A percentile compares a stretch with the other conserved stretches of the same genome.
Evolutionary conservation across 2,113 vertebrate genomes (phyloP).

Genomic region (Polyodon spathula): DNA sequence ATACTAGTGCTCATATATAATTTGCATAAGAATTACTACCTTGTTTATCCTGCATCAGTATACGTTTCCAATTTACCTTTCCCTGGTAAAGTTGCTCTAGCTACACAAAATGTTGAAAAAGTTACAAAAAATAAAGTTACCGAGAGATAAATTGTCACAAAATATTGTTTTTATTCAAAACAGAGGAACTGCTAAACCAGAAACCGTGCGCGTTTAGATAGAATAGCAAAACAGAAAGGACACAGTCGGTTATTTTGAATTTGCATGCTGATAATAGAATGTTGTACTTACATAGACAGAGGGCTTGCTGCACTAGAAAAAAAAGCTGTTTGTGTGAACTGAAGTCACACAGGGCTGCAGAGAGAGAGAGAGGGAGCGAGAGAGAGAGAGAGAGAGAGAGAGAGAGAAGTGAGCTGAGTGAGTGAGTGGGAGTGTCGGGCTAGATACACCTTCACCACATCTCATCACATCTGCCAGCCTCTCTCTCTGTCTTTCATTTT

Average conservation of each 20-base stretch:
- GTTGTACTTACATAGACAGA: slow-evolving; percentile 91
- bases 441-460: slow-evolving; percentile 79
- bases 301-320: slow-evolving; percentile 81
- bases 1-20: too few species aligned
- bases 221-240: slow-evolving; percentile 54
- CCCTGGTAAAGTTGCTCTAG: too few species aligned
- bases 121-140: too few species aligned
- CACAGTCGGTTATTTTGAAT: slow-evolving; percentile 55
- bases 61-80: too few species aligned
- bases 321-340: slow-evolving; percentile 77
- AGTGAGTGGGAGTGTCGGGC: slow-evolving; percentile 64
- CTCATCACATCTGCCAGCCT: slow-evolving; percentile 79
- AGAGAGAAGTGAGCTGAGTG: slow-evolving; percentile 12
- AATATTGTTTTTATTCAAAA: too few species aligned
- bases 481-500: slow-evolving; percentile 81
- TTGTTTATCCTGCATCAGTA: too few species aligned
- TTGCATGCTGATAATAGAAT: slow-evolving; percentile 72
- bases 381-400: slow-evolving; percentile 24
- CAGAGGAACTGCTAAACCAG: too few species aligned
- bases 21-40: too few species aligned
- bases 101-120: too few species aligned
- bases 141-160: too few species aligned
- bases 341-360: slow-evolving; percentile 80
- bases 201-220: slow-evolving; percentile 32
- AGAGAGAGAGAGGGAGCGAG: slow-evolving; percentile 53